phyloP scores from a whole-genome alignment of 2,888 invertebrate genomes.

The Eristalinus sepulchralis region DNA sequence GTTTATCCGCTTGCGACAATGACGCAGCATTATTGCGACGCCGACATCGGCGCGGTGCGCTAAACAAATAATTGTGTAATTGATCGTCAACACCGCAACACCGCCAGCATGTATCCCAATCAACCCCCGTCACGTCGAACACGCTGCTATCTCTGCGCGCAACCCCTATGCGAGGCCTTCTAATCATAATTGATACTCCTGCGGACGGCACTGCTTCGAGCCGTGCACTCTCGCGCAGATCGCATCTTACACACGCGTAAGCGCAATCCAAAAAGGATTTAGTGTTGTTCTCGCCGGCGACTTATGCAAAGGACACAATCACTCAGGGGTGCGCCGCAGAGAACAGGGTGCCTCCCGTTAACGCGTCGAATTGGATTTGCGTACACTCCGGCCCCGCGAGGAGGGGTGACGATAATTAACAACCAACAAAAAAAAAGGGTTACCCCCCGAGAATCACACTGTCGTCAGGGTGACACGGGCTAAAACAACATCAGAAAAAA shows the following conservation, averaged over 20 bases:
- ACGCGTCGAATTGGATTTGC: constrained; percentile 68
- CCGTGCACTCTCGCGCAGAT: constrained; percentile 53
- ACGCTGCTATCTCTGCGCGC: background rate
- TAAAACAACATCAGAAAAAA: constrained; percentile 12
- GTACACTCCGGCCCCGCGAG: constrained; percentile 21
- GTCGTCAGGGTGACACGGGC: constrained; percentile 41
- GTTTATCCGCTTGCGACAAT: constrained; percentile 72
- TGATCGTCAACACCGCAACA: constrained; percentile 72
- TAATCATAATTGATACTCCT: constrained; percentile 70
- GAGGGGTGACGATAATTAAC: constrained; percentile 67
- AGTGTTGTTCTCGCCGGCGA: constrained; percentile 58
- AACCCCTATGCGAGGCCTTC: constrained; percentile 47
- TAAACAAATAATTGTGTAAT: constrained; percentile 71
- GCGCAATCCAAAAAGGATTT: constrained; percentile 65
- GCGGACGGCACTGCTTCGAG: constrained; percentile 56
- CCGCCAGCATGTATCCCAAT: constrained; percentile 49
- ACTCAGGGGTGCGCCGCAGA: constrained; percentile 19
- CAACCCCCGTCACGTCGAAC: constrained; percentile 51
- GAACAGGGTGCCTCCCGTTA: constrained; percentile 8
- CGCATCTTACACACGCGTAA: constrained; percentile 30
- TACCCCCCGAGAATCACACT: constrained; percentile 56
- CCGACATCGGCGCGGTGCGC: constrained; percentile 71
- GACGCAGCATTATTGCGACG: constrained; percentile 55
- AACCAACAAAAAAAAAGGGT: constrained; percentile 60
- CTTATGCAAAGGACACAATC: constrained; percentile 60